A percentile compares a stretch with the other conserved stretches of the same genome.
phyloP scores from a whole-genome alignment of 2,797 vertebrate genomes.

The Danio choprae region DNA sequence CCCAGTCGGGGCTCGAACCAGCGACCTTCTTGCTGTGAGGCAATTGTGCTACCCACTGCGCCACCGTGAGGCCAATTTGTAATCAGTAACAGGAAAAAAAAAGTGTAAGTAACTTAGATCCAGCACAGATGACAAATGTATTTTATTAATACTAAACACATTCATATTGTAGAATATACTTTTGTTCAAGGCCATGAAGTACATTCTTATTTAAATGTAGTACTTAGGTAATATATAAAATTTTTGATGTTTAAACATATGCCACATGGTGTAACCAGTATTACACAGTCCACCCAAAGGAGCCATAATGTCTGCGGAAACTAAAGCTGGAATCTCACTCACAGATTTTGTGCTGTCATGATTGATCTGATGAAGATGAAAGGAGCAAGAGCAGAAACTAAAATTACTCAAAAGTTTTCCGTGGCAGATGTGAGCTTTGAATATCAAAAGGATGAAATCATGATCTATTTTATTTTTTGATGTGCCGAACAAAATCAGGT shows the following conservation, averaged over 20 bases:
- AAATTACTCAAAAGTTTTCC: constrained; percentile 8
- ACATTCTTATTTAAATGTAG: no score
- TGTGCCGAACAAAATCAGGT: neutral
- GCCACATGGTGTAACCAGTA: neutral
- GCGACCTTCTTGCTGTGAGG: no score
- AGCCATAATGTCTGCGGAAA: constrained; percentile 16
- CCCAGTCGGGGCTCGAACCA: no score
- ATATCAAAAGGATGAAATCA: constrained; percentile 10
- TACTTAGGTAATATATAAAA: no score
- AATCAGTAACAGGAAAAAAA: no score
- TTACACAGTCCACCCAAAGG: constrained; percentile 32
- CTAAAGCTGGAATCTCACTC: constrained; percentile 29
- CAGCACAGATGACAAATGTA: no score
- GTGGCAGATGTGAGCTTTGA: constrained; percentile 8
- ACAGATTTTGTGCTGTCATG: constrained; percentile 12
- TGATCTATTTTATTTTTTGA: neutral
- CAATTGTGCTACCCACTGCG: no score
- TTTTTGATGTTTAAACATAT: neutral
- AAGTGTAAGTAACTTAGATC: no score
- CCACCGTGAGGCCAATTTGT: no score
- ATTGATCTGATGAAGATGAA: constrained; percentile 26
- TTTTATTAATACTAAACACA: no score
- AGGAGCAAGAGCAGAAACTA: neutral
- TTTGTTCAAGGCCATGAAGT: no score
- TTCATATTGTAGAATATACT: no score